These are phyloP conservation scores for Epinephelus moara DNA, from an alignment of 2,113 vertebrate genomes.

Conservation along the genomic window DNA sequence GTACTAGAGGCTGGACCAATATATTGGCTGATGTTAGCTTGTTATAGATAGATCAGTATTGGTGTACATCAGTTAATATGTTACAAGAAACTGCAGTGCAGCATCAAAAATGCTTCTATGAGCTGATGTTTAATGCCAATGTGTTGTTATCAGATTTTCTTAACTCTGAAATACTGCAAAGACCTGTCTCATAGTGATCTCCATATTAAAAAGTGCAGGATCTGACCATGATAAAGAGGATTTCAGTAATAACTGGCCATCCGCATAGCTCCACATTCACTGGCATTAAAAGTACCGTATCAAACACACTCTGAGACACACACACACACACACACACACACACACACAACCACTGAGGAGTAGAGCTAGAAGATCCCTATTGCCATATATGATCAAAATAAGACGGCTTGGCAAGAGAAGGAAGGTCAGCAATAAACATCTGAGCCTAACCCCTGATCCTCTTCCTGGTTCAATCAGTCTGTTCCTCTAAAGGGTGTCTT, in stretches of 20 bases:
- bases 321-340: conserved; percentile 29
- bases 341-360: conserved; percentile 41
- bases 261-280: conserved; percentile 42
- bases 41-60: neutral
- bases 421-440: conserved; percentile 76
- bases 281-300: conserved; percentile 32
- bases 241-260: conserved; percentile 44
- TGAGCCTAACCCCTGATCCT: conserved; percentile 62
- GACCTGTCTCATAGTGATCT: neutral
- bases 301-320: conserved; percentile 10
- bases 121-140: neutral
- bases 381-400: conserved; percentile 86
- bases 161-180: neutral
- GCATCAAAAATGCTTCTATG: neutral
- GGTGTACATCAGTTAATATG: neutral
- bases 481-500: conserved; percentile 51
- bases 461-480: conserved; percentile 65
- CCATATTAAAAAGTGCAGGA: conserved; percentile 20
- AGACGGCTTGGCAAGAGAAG: conserved; percentile 67
- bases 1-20: neutral
- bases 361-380: conserved; percentile 67
- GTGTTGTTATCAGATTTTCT: neutral
- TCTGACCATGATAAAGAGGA: conserved; percentile 37
- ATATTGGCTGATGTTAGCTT: neutral
- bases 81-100: no score